These are phyloP conservation scores for Crematogaster levior DNA, from an alignment of 2,888 invertebrate species.

Conservation along the genomic window DNA sequence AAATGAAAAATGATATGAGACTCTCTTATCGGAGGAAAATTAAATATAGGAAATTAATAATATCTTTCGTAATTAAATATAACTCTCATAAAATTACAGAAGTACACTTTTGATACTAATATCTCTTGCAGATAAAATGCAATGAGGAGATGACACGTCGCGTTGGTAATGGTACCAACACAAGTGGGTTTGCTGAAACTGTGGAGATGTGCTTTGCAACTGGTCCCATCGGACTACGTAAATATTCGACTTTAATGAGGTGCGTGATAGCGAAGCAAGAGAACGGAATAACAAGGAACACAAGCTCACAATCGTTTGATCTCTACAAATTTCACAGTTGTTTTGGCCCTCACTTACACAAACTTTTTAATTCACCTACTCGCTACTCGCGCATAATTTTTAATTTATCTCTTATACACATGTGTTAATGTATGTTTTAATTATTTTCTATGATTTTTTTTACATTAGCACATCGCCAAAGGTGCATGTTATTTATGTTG, in stretches of 20 bases:
- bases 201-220: conserved; percentile 93
- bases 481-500: conserved; percentile 55
- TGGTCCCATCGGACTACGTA: conserved; percentile 90
- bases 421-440: conserved; percentile 22
- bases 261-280: conserved; percentile 73
- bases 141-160: conserved; percentile 89
- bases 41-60: background rate
- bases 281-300: conserved; percentile 17
- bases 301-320: too few species aligned
- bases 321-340: background rate
- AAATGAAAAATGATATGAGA: background rate
- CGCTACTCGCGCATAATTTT: background rate
- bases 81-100: background rate
- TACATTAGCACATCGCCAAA: background rate
- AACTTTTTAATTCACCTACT: background rate
- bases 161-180: conserved; percentile 86
- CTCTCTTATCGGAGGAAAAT: background rate
- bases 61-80: background rate
- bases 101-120: background rate
- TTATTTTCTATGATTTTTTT: conserved; percentile 27
- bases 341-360: background rate
- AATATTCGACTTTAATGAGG: conserved; percentile 89
- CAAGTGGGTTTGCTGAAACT: conserved; percentile 93
- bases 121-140: conserved; percentile 88
- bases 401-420: conserved; percentile 5